Evolutionary conservation across 2,888 invertebrate genomes (phyloP).

Genomic region (Marronus borbonicus): DNA sequence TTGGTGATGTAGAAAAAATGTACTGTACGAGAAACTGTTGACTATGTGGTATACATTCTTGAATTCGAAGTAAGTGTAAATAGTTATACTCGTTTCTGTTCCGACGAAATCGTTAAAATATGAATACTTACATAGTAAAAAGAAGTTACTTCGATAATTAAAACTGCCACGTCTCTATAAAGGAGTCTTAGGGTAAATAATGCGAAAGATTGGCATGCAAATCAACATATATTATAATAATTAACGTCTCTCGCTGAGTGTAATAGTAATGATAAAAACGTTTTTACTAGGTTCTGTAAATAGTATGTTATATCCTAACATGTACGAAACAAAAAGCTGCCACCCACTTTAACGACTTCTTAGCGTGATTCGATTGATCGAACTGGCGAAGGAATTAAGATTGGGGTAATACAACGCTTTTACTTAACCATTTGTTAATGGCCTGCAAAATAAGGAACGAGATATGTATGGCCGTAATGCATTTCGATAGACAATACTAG

Average conservation of each 20-base stretch:
- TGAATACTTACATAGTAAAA: constrained; percentile 4
- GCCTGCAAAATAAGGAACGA: background rate
- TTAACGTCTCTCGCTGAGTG: constrained; percentile 9
- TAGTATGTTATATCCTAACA: constrained; percentile 24
- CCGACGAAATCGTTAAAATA: background rate
- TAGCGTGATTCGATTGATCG: constrained; percentile 3
- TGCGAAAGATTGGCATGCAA: background rate
- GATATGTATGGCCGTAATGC: background rate
- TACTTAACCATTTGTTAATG: background rate
- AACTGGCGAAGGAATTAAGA: constrained; percentile 18
- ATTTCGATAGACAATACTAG: background rate
- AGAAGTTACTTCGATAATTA: constrained; percentile 15
- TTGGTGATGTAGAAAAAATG: constrained; percentile 15
- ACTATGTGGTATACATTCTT: constrained; percentile 16
- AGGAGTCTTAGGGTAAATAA: constrained; percentile 19
- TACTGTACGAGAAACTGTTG: background rate
- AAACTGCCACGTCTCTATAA: constrained; percentile 39
- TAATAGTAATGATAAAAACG: background rate
- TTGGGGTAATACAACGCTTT: background rate
- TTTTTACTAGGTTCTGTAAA: constrained; percentile 36
- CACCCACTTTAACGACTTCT: background rate
- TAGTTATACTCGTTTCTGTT: constrained; percentile 18
- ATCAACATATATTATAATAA: constrained; percentile 13
- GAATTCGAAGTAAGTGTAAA: constrained; percentile 27
- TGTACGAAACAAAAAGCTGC: constrained; percentile 24